These are phyloP conservation scores for Eubasilissa splendida DNA, from an alignment of 2,888 invertebrate species.

Conservation along the genomic window DNA sequence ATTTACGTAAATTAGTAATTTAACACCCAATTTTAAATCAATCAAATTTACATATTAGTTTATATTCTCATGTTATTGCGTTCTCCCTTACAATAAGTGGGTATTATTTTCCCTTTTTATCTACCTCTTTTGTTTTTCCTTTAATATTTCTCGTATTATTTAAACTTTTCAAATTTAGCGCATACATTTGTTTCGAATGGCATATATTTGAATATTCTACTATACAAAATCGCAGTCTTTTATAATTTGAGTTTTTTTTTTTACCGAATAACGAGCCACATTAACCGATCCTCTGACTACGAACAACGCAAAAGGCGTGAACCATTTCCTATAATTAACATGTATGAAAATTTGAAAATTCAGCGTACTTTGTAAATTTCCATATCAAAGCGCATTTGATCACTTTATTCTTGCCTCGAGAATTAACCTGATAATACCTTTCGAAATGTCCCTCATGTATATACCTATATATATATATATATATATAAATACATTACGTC, in stretches of 20 bases:
- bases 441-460: slow-evolving; percentile 37
- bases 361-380: slow-evolving; percentile 51
- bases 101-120: no score
- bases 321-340: slow-evolving; percentile 49
- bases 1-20: no score
- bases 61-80: no score
- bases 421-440: slow-evolving; percentile 47
- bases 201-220: slow-evolving; percentile 16
- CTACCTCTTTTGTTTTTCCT: no score
- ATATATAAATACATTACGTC: not conserved
- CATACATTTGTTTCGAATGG: not conserved
- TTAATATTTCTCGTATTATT: no score
- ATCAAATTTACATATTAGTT: no score
- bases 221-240: not conserved
- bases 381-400: slow-evolving; percentile 52
- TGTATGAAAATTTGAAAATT: slow-evolving; percentile 43
- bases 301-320: slow-evolving; percentile 36
- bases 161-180: not conserved
- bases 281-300: not conserved
- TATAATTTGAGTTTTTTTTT: no score
- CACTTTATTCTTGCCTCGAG: slow-evolving; percentile 43
- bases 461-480: not conserved
- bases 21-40: no score
- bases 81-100: no score
- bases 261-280: no score